A percentile compares a stretch with the other conserved stretches of the same genome.
Evolutionary conservation across 2,797 vertebrate genomes (phyloP).

Genomic region (Labroides dimidiatus): DNA sequence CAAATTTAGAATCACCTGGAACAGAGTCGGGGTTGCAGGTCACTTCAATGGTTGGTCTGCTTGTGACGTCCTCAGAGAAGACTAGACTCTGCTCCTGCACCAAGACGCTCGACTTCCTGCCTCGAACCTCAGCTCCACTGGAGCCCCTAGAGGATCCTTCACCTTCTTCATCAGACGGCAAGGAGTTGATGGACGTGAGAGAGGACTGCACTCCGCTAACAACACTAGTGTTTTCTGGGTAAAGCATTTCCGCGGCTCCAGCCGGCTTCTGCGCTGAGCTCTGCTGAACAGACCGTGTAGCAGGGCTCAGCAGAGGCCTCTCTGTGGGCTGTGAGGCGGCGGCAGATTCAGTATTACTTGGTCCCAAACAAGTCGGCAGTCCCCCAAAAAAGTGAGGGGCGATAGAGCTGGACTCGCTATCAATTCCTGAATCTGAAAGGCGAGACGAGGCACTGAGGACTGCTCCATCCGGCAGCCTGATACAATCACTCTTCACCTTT

Average conservation of each 20-base stretch:
- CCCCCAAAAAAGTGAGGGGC: conserved; percentile 87
- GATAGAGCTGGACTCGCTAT: conserved; percentile 96
- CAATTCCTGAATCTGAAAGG: conserved; percentile 97
- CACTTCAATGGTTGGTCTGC: conserved; percentile 24
- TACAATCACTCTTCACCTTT: conserved; percentile 82
- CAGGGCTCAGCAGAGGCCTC: conserved; percentile 72
- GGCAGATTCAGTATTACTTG: conserved; percentile 72
- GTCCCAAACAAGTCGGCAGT: conserved; percentile 79
- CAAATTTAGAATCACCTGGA: conserved; percentile 39
- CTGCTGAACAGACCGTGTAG: conserved; percentile 71
- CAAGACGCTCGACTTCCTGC: conserved; percentile 83
- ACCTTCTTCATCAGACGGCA: conserved; percentile 94
- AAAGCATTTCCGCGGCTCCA: conserved; percentile 81
- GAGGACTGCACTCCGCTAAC: conserved; percentile 97
- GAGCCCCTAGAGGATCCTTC: conserved; percentile 88
- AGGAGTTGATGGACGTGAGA: conserved; percentile 96
- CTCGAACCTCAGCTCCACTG: conserved; percentile 54
- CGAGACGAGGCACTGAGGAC: conserved; percentile 88
- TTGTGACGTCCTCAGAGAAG: conserved; percentile 83
- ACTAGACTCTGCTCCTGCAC: conserved; percentile 88
- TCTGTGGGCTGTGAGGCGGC: conserved; percentile 75
- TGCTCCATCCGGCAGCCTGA: conserved; percentile 78
- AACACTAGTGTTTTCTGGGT: conserved; percentile 90
- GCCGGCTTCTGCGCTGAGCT: conserved; percentile 82
- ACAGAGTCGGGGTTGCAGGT: conserved; percentile 22